These are phyloP conservation scores for Emydoidea blandingii DNA, from an alignment of 2,797 vertebrate species.

Conservation along the genomic window DNA sequence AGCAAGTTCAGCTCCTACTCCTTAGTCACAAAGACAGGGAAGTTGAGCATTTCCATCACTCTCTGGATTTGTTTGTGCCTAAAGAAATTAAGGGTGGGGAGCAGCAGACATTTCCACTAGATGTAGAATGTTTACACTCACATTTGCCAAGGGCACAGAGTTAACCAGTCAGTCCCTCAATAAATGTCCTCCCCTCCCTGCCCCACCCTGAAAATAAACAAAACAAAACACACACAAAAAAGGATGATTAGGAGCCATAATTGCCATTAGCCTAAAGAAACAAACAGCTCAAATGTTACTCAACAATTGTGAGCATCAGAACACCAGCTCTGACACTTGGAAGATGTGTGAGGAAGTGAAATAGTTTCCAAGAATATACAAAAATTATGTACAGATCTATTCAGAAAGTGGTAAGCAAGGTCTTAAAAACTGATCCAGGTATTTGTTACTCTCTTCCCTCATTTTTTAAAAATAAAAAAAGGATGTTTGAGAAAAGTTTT, in stretches of 20 bases:
- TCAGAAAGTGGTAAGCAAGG: neutral
- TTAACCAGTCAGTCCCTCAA: neutral
- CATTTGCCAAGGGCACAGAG: conserved; percentile 59
- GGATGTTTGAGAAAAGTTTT: neutral
- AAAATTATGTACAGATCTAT: conserved; percentile 47
- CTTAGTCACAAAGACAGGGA: neutral
- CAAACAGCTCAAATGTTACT: neutral
- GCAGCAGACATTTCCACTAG: neutral
- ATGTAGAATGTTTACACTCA: conserved; percentile 22
- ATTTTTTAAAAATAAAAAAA: neutral
- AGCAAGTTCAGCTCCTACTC: neutral
- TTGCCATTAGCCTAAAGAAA: neutral
- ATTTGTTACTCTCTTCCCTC: neutral
- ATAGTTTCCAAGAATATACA: conserved; percentile 10
- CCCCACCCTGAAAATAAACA: neutral
- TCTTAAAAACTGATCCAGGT: conserved; percentile 5
- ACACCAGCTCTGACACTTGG: neutral
- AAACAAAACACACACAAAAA: neutral
- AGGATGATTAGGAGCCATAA: conserved; percentile 9
- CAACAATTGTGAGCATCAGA: neutral
- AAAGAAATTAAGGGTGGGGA: neutral
- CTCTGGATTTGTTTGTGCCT: neutral
- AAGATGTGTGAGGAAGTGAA: conserved; percentile 27
- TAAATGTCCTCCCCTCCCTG: neutral
- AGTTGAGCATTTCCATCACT: neutral